These are phyloP conservation scores for Helogale parvula DNA, from an alignment of 2,113 vertebrate species.

Conservation along the genomic window DNA sequence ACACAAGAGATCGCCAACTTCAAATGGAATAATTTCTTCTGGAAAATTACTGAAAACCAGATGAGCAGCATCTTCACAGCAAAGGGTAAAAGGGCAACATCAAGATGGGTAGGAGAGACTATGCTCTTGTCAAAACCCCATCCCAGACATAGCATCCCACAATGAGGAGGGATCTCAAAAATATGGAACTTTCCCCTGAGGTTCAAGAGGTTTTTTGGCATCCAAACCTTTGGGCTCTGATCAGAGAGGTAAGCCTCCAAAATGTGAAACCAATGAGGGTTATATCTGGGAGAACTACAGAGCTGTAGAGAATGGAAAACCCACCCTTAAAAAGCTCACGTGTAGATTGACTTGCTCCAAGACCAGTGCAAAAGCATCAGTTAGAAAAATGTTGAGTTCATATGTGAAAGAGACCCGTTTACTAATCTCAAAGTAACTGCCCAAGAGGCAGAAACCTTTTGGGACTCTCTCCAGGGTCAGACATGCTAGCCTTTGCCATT, in stretches of 20 bases:
- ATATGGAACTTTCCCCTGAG: neutral
- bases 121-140: neutral
- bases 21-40: neutral
- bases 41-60: neutral
- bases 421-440: neutral
- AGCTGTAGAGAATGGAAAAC: neutral
- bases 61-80: neutral
- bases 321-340: neutral
- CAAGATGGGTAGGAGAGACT: neutral
- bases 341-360: neutral
- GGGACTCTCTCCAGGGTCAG: neutral
- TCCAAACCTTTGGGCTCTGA: neutral
- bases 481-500: neutral
- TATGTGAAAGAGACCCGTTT: too few relatives aligned
- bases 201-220: neutral
- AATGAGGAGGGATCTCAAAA: neutral
- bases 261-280: neutral
- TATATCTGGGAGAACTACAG: neutral
- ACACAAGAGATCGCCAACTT: neutral
- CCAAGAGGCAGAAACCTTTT: neutral
- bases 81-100: neutral
- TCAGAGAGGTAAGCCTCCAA: neutral
- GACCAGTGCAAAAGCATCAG: too few relatives aligned
- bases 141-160: neutral
- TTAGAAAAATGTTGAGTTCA: too few relatives aligned